Base-by-base conservation (phyloP, 2,113 vertebrate genomes). In the Nothoprocta perdicaria region DNA sequence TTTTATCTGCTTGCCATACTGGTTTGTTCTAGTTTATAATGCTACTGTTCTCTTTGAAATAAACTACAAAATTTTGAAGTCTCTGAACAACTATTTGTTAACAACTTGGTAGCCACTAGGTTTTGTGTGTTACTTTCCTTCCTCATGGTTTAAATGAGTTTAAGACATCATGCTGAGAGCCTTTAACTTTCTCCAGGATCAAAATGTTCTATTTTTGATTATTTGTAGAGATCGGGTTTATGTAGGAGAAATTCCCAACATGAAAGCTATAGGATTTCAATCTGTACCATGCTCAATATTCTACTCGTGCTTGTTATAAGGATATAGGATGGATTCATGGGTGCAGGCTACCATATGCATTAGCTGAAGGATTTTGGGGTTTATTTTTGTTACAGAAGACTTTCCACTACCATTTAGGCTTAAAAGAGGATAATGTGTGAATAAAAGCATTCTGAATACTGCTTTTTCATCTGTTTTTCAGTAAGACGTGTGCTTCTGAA, bases 111-210 rank as follows among this genome's bases (percentile, higher is more conserved):
- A 61, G 76, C 58, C 6, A 0, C 7, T 38, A 27, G 21, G 1
- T 33, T 76, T 31, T 43, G 57, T 22, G 55, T 35, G 2, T 0
- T 0, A 23, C 17, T 6, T 19, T 73, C 24, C 22, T 19, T n/a
- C 57, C 61, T 15, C 0, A 3, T 12, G 61, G 17, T 23, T 33
- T 40, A 18, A 35, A 2, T 0, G 10, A 22, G 46, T 3, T 1
- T 1, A 33, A 40, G 60, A 2, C 0, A 1, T 2, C 7, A 21
- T 23, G 73, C 65, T 17, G 77, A 40, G 35, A 16, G 38, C 27
- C 29, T 31, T 43, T 13, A 57, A 16, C 29, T 24, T 40, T 35
- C 50, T 75, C 23, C 17, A 84, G 63, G 81, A n/a, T 52, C 58
- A 1, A 16, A 14, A 1, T 11, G 12, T 27, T 21, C 5, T 27